Conservation (phyloP, 2,888 invertebrate species). For the Empis stercorea region DNA sequence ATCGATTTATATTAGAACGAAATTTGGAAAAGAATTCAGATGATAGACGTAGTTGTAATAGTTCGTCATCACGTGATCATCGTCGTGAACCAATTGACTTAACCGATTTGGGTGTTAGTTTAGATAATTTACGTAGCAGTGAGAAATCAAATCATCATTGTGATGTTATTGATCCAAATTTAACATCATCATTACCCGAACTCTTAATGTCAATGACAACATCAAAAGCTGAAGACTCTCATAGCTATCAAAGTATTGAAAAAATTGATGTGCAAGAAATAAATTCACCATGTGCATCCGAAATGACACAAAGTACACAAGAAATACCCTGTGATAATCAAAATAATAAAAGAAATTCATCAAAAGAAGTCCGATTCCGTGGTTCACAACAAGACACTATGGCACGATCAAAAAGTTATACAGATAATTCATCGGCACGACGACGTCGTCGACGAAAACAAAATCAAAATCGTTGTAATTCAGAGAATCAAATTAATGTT, state of each 20-base stretch:
- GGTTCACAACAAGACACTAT: constrained; percentile 36
- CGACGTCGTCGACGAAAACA: constrained; percentile 25
- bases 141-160: constrained; percentile 26
- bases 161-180: constrained; percentile 26
- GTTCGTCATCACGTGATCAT: constrained; percentile 40
- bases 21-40: constrained; percentile 26
- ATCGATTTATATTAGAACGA: constrained; percentile 23
- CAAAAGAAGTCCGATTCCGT: constrained; percentile 34
- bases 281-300: constrained; percentile 30
- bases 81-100: constrained; percentile 49
- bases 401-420: constrained; percentile 42
- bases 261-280: constrained; percentile 23
- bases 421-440: constrained; percentile 36
- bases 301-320: constrained; percentile 33
- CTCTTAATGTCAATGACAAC: constrained; percentile 29
- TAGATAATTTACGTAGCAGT: constrained; percentile 42
- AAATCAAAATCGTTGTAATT: constrained; percentile 32
- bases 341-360: constrained; percentile 15
- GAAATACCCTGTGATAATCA: constrained; percentile 22
- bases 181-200: constrained; percentile 51
- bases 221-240: constrained; percentile 30
- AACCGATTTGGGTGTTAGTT: constrained; percentile 40
- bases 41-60: constrained; percentile 15
- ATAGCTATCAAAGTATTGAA: constrained; percentile 33
- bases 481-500: constrained; percentile 34